These are phyloP conservation scores for Microctenopoma steveboyesi DNA, from an alignment of 2,797 vertebrate genomes.

Conservation along the genomic window DNA sequence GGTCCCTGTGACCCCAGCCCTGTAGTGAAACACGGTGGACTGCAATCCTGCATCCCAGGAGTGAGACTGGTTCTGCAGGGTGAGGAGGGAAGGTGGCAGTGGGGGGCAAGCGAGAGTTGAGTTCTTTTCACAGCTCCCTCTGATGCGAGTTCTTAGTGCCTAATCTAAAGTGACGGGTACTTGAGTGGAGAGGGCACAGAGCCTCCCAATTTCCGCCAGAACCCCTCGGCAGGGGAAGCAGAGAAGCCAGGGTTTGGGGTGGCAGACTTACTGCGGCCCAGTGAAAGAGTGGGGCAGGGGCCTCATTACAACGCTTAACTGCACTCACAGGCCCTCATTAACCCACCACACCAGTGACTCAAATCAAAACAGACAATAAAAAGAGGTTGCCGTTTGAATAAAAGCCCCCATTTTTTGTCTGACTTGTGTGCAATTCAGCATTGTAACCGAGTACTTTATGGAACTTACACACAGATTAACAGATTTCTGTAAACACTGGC, in stretches of 20 bases:
- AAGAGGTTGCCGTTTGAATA: slow-evolving; percentile 66
- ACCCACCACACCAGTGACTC: slow-evolving; percentile 79
- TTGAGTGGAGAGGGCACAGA: slow-evolving; percentile 77
- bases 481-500: slow-evolving; percentile 47
- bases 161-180: slow-evolving; percentile 85
- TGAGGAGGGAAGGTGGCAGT: slow-evolving; percentile 51
- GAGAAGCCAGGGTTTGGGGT: slow-evolving; percentile 72
- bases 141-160: slow-evolving; percentile 63
- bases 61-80: slow-evolving; percentile 61
- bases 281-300: slow-evolving; percentile 67
- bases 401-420: slow-evolving; percentile 53
- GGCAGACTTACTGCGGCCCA: slow-evolving; percentile 76
- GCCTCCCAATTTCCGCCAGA: slow-evolving; percentile 77
- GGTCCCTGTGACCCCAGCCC: slow-evolving; percentile 75
- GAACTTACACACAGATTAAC: slow-evolving; percentile 49
- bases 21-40: slow-evolving; percentile 52
- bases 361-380: slow-evolving; percentile 82
- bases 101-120: slow-evolving; percentile 69
- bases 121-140: slow-evolving; percentile 83
- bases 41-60: slow-evolving; percentile 65
- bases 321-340: slow-evolving; percentile 83
- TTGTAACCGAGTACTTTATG: slow-evolving; percentile 55
- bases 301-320: slow-evolving; percentile 84
- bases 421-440: slow-evolving; percentile 34
- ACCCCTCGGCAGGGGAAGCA: slow-evolving; percentile 66